Conservation (phyloP, 2,113 vertebrate genomes). For the Scopus umbretta region DNA sequence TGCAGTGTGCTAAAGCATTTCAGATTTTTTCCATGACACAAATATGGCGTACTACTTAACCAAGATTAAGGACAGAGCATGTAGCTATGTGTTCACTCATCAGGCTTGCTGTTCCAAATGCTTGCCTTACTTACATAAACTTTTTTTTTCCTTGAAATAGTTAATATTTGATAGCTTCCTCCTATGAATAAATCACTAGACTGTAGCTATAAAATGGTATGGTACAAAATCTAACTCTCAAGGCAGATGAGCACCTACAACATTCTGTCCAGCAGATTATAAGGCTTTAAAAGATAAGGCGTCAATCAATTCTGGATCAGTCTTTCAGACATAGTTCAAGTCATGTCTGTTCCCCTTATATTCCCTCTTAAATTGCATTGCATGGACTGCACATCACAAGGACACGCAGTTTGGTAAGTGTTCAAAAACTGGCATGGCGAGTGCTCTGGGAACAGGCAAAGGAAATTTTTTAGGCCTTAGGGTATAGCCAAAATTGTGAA, state of each 20-base stretch:
- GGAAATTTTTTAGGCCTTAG: neutral
- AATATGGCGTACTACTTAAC: neutral
- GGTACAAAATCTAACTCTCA: neutral
- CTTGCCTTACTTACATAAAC: neutral
- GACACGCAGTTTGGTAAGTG: neutral
- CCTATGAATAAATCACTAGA: neutral
- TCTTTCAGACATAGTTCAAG: neutral
- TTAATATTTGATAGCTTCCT: conserved; percentile 39
- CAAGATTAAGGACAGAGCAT: neutral
- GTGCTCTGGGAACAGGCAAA: neutral
- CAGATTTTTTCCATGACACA: neutral
- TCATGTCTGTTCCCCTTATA: neutral
- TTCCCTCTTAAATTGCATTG: neutral
- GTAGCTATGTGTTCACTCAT: neutral
- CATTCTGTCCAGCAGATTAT: neutral
- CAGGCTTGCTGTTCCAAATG: neutral
- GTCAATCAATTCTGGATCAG: neutral
- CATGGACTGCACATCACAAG: neutral
- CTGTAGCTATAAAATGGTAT: neutral
- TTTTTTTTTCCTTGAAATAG: neutral
- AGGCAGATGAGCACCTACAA: neutral
- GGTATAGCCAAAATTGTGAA: neutral
- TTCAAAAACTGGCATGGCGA: neutral
- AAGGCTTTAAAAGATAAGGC: neutral
- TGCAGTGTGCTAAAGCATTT: neutral